Conservation (phyloP, 2,113 vertebrate genomes). For the Tympanuchus pallidicinctus region DNA sequence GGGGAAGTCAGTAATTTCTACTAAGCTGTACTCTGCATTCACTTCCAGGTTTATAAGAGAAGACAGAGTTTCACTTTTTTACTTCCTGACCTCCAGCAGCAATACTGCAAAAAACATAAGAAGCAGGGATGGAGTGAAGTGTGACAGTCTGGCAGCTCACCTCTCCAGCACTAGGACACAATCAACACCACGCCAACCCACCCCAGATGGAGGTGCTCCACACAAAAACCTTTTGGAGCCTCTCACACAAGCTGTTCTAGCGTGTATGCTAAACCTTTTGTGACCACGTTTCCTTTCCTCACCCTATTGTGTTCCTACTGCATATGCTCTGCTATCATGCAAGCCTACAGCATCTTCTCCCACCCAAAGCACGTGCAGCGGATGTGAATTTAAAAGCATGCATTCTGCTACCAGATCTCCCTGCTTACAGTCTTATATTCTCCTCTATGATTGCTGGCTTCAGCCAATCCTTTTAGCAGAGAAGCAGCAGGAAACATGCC, state of each 20-base stretch:
- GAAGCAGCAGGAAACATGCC: neutral
- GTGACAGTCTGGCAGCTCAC: neutral
- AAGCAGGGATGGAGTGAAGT: neutral
- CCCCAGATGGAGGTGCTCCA: neutral
- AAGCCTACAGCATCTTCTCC: neutral
- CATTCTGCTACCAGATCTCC: neutral
- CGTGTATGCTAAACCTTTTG: neutral
- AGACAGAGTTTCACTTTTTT: neutral
- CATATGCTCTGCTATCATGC: neutral
- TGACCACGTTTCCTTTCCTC: neutral
- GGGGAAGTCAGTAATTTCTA: slow-evolving; percentile 37
- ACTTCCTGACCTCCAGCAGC: neutral
- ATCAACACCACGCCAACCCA: neutral
- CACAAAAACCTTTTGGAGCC: neutral
- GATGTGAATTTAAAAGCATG: neutral
- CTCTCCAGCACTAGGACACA: neutral
- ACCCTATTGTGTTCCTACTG: neutral
- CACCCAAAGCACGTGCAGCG: neutral
- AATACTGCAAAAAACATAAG: neutral
- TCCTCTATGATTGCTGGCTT: neutral
- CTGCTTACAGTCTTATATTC: neutral
- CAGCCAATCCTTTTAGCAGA: neutral
- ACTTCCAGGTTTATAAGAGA: neutral
- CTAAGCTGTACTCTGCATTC: slow-evolving; percentile 13
- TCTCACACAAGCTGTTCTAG: neutral